phyloP scores from a whole-genome alignment of 2,797 vertebrate species.

The Manis pentadactyla region DNA sequence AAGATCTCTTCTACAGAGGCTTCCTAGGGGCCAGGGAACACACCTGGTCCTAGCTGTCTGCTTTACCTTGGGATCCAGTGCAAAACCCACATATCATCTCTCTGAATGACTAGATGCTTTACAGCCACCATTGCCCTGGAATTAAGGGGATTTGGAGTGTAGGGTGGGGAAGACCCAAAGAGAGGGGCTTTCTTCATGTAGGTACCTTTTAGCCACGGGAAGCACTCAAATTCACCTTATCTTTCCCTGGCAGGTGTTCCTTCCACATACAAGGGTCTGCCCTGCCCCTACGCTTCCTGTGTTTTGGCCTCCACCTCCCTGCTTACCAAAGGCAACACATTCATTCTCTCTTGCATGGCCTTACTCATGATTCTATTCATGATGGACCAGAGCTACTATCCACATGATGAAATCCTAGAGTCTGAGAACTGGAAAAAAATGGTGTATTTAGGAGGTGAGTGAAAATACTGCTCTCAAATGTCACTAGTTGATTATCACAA shows the following conservation, averaged over 20 bases:
- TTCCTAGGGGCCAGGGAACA: neutral
- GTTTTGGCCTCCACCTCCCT: conserved; percentile 92
- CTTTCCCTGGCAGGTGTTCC: conserved; percentile 87
- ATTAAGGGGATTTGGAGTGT: neutral
- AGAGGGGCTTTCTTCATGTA: neutral
- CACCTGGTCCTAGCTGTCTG: neutral
- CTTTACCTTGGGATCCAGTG: neutral
- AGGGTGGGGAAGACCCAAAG: neutral
- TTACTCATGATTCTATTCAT: conserved; percentile 94
- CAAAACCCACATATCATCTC: neutral
- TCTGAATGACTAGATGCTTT: neutral
- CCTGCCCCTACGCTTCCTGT: conserved; percentile 94
- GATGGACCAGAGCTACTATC: conserved; percentile 94
- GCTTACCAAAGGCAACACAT: conserved; percentile 89
- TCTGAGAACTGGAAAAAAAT: conserved; percentile 96
- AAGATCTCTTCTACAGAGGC: neutral
- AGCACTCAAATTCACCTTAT: neutral
- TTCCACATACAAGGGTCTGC: conserved; percentile 94
- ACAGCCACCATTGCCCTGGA: neutral
- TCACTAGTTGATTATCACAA: neutral
- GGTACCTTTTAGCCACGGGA: too few relatives aligned
- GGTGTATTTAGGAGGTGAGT: conserved; percentile 93
- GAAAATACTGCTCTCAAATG: neutral
- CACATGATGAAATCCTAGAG: conserved; percentile 94
- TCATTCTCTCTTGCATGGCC: conserved; percentile 88